A percentile compares a stretch with the other conserved stretches of the same genome.
These are phyloP conservation scores for Drosophila borealis DNA, from an alignment of 2,888 invertebrate species.

Conservation along the genomic window DNA sequence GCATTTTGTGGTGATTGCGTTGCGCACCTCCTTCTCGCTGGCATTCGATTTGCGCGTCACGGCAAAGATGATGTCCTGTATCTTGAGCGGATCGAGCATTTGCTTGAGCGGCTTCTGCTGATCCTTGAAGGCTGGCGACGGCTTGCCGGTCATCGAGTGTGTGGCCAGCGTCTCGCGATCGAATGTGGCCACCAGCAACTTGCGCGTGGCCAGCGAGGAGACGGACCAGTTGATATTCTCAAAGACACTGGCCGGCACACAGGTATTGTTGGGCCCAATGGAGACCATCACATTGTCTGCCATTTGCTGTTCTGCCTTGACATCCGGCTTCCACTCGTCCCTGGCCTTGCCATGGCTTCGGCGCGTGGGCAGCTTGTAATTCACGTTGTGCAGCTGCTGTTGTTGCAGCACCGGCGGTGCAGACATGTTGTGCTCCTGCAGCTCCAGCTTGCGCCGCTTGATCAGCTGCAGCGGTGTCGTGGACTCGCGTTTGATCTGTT, in stretches of 20 bases:
- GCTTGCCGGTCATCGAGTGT: conserved; percentile 87
- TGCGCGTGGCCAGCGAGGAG: conserved; percentile 87
- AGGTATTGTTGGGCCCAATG: conserved; percentile 85
- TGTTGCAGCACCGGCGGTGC: background rate
- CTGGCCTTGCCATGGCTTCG: conserved; percentile 13
- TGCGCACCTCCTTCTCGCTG: conserved; percentile 87
- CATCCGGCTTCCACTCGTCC: background rate
- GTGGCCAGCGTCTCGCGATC: conserved; percentile 87
- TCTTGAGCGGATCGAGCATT: conserved; percentile 85
- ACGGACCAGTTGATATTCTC: conserved; percentile 86
- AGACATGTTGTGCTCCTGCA: conserved; percentile 4
- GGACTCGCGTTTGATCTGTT: conserved; percentile 35
- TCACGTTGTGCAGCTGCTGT: conserved; percentile 4
- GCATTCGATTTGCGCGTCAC: conserved; percentile 86
- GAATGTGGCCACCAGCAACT: conserved; percentile 86
- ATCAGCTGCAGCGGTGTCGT: conserved; percentile 36
- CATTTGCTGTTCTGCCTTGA: conserved; percentile 7
- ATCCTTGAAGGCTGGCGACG: conserved; percentile 86
- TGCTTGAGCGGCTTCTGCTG: conserved; percentile 82
- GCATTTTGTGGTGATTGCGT: conserved; percentile 88
- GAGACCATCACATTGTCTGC: conserved; percentile 71
- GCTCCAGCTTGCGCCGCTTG: conserved; percentile 66
- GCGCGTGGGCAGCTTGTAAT: conserved; percentile 43
- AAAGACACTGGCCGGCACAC: conserved; percentile 83
- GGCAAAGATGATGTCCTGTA: conserved; percentile 87